Conservation (phyloP, 1,140 invertebrate genomes). For the Monomorium pharaonis region DNA sequence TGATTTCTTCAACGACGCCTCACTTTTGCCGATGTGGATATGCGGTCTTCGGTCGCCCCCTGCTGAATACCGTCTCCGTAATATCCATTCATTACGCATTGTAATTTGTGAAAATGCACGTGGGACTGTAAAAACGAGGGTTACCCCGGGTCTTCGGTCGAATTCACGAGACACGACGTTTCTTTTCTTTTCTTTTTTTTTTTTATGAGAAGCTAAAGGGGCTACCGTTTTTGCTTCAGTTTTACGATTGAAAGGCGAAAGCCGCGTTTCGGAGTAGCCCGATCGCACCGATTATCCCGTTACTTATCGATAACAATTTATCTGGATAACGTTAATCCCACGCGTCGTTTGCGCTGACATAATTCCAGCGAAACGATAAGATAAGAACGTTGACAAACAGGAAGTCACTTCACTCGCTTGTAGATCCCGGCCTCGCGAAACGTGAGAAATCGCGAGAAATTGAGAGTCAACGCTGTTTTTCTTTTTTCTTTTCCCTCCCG, state of each 20-base stretch:
- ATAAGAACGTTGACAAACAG: constrained; percentile 29
- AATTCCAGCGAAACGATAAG: neutral
- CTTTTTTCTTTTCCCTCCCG: too few species aligned
- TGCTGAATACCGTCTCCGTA: neutral
- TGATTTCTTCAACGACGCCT: too few species aligned
- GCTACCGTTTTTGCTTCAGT: neutral
- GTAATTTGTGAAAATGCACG: neutral
- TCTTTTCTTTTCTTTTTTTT: too few species aligned
- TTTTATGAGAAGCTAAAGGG: neutral
- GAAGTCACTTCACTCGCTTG: constrained; percentile 6
- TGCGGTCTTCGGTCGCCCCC: too few species aligned
- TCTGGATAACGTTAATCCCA: neutral
- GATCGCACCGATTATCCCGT: neutral
- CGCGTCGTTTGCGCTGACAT: neutral
- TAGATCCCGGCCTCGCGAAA: too few species aligned
- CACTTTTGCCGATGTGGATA: too few species aligned
- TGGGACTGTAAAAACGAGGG: neutral
- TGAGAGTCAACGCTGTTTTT: neutral
- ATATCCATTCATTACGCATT: too few species aligned
- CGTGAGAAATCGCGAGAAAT: too few species aligned
- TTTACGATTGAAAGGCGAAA: neutral
- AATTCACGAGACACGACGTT: neutral
- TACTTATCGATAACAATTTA: constrained; percentile 10
- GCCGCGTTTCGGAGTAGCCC: neutral
- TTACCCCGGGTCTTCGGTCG: neutral